Conservation (phyloP, 2,113 vertebrate genomes). For the Labeo catla region DNA sequence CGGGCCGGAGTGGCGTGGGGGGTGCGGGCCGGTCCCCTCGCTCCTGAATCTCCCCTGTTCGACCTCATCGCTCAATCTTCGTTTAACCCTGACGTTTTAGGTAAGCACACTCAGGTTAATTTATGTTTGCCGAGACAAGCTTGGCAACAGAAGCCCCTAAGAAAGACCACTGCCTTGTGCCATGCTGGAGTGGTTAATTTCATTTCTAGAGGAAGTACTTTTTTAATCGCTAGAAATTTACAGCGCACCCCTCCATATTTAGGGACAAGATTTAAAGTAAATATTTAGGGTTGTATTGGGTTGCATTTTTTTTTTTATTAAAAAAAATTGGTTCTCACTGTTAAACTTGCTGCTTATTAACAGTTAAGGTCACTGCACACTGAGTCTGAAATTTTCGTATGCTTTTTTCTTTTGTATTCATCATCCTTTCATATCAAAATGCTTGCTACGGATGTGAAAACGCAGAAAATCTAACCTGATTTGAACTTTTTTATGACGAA, state of each 20-base stretch:
- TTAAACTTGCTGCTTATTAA: no score
- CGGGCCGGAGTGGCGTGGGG: slow-evolving; percentile 14
- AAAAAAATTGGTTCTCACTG: background rate
- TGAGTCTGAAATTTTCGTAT: no score
- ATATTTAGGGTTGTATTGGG: slow-evolving; percentile 3
- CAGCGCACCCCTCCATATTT: slow-evolving; percentile 30
- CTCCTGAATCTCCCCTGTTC: slow-evolving; percentile 69
- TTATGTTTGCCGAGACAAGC: slow-evolving; percentile 71
- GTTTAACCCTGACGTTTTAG: slow-evolving; percentile 76
- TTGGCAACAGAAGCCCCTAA: slow-evolving; percentile 69
- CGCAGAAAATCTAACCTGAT: no score
- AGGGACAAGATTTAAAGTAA: slow-evolving; percentile 47
- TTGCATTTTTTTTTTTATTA: background rate
- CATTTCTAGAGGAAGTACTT: slow-evolving; percentile 67
- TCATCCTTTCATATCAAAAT: no score
- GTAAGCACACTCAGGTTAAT: slow-evolving; percentile 71
- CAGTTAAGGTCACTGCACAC: no score
- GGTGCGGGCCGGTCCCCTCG: slow-evolving; percentile 57
- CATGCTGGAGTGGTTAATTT: slow-evolving; percentile 73
- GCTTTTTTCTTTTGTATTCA: no score
- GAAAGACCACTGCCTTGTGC: slow-evolving; percentile 70
- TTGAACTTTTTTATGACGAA: no score
- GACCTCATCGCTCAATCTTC: slow-evolving; percentile 78
- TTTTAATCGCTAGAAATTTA: slow-evolving; percentile 61
- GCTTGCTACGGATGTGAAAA: no score